Percentiles rank a stretch among this genome's conserved stretches.
Evolutionary conservation across 2,113 vertebrate genomes (phyloP).

Genomic region (Balaeniceps rex): DNA sequence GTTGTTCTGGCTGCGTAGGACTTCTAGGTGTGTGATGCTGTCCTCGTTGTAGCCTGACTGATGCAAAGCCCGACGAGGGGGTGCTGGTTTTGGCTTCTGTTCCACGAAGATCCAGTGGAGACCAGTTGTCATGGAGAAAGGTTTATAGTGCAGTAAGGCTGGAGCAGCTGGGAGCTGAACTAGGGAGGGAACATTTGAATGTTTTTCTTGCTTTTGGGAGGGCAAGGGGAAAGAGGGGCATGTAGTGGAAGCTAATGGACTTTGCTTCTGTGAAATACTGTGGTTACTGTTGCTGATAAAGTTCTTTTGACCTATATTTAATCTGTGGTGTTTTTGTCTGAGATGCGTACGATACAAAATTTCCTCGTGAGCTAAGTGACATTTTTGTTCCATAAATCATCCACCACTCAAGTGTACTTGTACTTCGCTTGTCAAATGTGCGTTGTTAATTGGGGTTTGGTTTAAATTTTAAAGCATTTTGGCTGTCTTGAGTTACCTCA

Average conservation of each 20-base stretch:
- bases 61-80: neutral
- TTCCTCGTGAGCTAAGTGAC: neutral
- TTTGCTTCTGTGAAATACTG: neutral
- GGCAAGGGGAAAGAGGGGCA: neutral
- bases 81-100: neutral
- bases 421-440: neutral
- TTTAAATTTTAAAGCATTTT: neutral
- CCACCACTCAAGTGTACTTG: neutral
- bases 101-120: neutral
- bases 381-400: neutral
- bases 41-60: neutral
- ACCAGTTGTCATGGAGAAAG: neutral
- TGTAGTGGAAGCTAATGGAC: neutral
- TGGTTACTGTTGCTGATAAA: neutral
- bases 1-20: neutral
- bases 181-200: neutral
- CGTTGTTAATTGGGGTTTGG: neutral
- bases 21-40: neutral
- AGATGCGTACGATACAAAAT: neutral
- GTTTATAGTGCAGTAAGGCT: neutral
- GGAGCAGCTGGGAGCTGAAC: neutral
- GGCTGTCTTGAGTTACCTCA: neutral
- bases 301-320: neutral
- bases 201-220: neutral
- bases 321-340: neutral